Evolutionary conservation across 2,888 invertebrate genomes (phyloP).

Genomic region (Hyposoter didymator): DNA sequence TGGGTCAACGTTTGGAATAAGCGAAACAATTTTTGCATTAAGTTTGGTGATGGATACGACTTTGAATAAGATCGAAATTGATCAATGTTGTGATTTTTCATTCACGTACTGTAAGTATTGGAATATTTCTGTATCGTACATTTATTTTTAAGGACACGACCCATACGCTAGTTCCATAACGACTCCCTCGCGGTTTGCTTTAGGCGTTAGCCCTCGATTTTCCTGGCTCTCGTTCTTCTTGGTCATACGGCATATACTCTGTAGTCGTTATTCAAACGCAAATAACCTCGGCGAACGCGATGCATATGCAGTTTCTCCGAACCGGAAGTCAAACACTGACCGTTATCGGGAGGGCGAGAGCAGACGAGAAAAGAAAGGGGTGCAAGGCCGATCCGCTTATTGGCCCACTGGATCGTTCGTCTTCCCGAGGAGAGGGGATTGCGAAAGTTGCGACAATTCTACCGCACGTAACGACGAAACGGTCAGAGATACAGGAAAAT

Average conservation of each 20-base stretch:
- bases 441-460: too few relatives aligned
- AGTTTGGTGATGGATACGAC: not conserved
- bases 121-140: not conserved
- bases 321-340: constrained; percentile 66
- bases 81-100: not conserved
- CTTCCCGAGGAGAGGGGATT: constrained; percentile 14
- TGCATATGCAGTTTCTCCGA: constrained; percentile 66
- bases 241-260: constrained; percentile 30
- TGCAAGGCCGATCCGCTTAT: constrained; percentile 48
- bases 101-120: not conserved
- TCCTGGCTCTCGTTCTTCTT: constrained; percentile 31
- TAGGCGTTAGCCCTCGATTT: constrained; percentile 12
- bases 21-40: not conserved
- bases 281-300: constrained; percentile 60
- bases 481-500: not conserved
- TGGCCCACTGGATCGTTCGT: constrained; percentile 60
- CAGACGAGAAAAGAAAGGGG: not conserved
- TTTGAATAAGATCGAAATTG: not conserved
- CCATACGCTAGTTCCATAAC: constrained; percentile 31
- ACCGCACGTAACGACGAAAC: not conserved
- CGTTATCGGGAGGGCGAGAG: constrained; percentile 46
- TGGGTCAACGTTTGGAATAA: not conserved
- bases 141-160: constrained; percentile 16
- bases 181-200: constrained; percentile 39
- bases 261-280: constrained; percentile 65